Evolutionary conservation across 1,140 invertebrate species (phyloP), one percentile per base, ranked within the genome.

Genomic region (Theocolax elegans): DNA sequence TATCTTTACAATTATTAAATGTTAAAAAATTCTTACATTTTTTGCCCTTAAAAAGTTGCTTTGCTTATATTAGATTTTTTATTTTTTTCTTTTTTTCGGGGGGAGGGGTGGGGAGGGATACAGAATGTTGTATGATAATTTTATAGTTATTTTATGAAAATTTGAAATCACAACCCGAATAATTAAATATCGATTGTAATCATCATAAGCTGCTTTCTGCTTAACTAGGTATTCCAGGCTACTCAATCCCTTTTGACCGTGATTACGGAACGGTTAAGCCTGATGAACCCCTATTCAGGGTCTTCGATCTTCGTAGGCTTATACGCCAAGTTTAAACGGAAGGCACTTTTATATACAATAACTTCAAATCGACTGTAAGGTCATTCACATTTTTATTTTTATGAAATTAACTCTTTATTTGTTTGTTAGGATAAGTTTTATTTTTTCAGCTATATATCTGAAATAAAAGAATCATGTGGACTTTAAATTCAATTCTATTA

Each of bases 201-300:
- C 46, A 59, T 48, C 31, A 40, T 67, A 67, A 59, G 66, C 54
- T 40, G 40, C 25, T 67, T 67, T 67, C 56, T 51, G 21, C 46
- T 67, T 67, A 59, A 60, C 54, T 59, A 59, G 54, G 29, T 67
- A 67, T 59, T 67, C 44, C 19, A 51, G 66, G 53, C 19, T 46
- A 67, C 54, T 67, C 53, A 59, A 67, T 67, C 66, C 66, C 66
- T 67, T 67, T 67, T 60, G 44, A 59, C 66, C 66, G 66, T 67
- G 66, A 67, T 67, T 67, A 67, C 42, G 54, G 40, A 59, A 59
- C 35, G 31, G 29, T 67, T 59, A 67, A 59, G 66, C 54, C 31
- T 67, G 66, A 67, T 44, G 54, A 67, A 23, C 66, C 10, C 21
- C 66, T 59, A 67, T 59, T 67, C 65, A 66, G 40, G 51, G 46